A percentile compares a stretch with the other conserved stretches of the same genome.
phyloP scores from a whole-genome alignment of 1,140 invertebrate species.

The Drosophila parvula region DNA sequence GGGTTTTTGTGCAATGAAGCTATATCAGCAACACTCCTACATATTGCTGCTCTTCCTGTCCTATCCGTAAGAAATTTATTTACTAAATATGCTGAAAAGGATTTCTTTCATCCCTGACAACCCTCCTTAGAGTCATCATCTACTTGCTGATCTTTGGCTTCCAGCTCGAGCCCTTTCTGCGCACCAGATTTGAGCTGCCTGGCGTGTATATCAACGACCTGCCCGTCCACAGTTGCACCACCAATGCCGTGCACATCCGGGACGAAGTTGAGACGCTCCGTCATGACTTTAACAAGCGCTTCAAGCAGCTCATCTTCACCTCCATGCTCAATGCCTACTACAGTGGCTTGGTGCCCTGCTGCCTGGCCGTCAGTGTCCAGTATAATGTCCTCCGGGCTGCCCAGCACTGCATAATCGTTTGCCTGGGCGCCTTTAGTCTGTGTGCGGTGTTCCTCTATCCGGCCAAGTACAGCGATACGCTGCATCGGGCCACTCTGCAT shows the following conservation, averaged over 20 bases:
- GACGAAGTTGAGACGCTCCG: conserved; percentile 93
- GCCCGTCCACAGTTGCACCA: conserved; percentile 89
- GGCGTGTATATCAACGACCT: conserved; percentile 80
- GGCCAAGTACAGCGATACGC: conserved; percentile 92
- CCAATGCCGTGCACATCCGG: conserved; percentile 89
- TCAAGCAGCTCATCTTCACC: conserved; percentile 96
- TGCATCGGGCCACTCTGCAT: conserved; percentile 95
- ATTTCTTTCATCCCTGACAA: neutral
- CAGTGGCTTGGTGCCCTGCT: conserved; percentile 95
- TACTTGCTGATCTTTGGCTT: conserved; percentile 94
- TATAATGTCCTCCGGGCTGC: conserved; percentile 94
- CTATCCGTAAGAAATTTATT: conserved; percentile 91
- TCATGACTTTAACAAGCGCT: conserved; percentile 93
- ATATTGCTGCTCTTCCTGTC: conserved; percentile 85
- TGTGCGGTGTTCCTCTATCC: conserved; percentile 90
- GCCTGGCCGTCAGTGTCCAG: conserved; percentile 93
- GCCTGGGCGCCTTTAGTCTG: conserved; percentile 92
- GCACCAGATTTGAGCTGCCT: conserved; percentile 85
- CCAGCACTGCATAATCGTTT: conserved; percentile 92
- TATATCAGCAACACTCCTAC: conserved; percentile 65
- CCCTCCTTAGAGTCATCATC: conserved; percentile 86
- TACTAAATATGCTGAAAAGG: neutral
- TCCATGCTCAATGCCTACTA: conserved; percentile 96
- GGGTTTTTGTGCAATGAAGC: conserved; percentile 86
- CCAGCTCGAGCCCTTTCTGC: conserved; percentile 89